Evolutionary conservation across 2,888 invertebrate genomes (phyloP), one percentile per base, ranked within the genome.

Genomic region (Apotomis betuletana): DNA sequence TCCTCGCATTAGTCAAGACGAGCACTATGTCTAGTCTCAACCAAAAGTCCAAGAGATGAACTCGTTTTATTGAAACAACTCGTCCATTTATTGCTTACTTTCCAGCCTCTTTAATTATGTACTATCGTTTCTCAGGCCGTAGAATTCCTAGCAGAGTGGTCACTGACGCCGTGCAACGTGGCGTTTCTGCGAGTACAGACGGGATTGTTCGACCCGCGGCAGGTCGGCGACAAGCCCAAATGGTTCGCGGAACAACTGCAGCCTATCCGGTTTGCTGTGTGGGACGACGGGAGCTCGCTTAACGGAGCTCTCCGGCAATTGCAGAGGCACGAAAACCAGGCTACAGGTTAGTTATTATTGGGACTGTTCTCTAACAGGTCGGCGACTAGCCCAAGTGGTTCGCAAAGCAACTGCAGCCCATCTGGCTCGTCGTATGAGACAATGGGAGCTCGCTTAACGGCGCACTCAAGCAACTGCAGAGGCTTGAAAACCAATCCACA

Each of bases 341-440:
- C 97, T 0, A 97, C 97, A 13, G 96, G 95, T 94, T 81, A 75
- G 71, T 49, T 9, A 10, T 49, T 49, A 49, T 49, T 9, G 9
- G 9, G 10, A 3, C 49, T 49, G 9, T 70, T 44, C n/a, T n/a
- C n/a, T 36, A 8, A 36, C 97, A 98, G 87, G 97, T 99, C 70
- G 99, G 99, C 38, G 99, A 99, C 90, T 99, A 99, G 89, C 94
- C 97, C 15, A 98, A 98, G 88, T 99, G 99, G 99, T 99, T 97
- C 87, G 96, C 97, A 3, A 96, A 97, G 77, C 94, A 95, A 10
- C 93, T 99, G 75, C 98, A 98, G 78, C 97, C 97, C 0, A 96
- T 99, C 60, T 95, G 96, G 70, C 99, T 99, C 87, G 95, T 96
- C 4, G 98, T 98, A 0, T 99, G 98, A 97, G 98, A 98, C 83